These are phyloP conservation scores for Excalfactoria chinensis DNA, from an alignment of 2,113 vertebrate genomes.

Conservation along the genomic window DNA sequence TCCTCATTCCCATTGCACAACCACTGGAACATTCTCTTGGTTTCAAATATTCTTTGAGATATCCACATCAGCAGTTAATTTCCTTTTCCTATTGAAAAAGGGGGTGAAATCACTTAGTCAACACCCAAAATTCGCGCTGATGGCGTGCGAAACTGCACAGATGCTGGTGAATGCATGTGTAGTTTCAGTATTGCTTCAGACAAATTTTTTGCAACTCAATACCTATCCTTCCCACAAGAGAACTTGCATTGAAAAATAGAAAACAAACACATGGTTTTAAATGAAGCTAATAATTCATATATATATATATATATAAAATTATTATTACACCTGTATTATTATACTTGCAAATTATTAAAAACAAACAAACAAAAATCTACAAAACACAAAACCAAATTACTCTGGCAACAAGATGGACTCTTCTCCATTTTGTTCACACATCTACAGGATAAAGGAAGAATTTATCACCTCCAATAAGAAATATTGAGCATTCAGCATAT, in stretches of 20 bases:
- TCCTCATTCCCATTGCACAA: background rate
- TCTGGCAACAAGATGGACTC: background rate
- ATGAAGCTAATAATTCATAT: background rate
- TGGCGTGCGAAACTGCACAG: background rate
- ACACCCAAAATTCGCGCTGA: background rate
- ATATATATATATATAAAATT: background rate
- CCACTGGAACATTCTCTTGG: background rate
- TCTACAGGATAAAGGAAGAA: background rate
- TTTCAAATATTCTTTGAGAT: background rate
- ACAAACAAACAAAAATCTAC: background rate
- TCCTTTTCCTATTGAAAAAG: background rate
- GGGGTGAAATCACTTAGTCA: background rate
- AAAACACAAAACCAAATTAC: background rate
- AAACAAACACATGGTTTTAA: background rate
- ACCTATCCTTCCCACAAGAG: background rate
- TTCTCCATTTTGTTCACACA: background rate
- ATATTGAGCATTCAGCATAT: background rate
- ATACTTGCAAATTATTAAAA: background rate
- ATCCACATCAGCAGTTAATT: background rate
- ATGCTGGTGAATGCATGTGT: background rate
- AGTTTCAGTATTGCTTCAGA: slow-evolving; percentile 15
- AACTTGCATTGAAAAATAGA: background rate
- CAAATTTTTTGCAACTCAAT: background rate
- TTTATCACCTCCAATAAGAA: background rate
- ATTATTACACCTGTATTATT: too few relatives aligned